phyloP scores from a whole-genome alignment of 92 coral and sea anemone genomes.

The Umimayanthus chanpuru region DNA sequence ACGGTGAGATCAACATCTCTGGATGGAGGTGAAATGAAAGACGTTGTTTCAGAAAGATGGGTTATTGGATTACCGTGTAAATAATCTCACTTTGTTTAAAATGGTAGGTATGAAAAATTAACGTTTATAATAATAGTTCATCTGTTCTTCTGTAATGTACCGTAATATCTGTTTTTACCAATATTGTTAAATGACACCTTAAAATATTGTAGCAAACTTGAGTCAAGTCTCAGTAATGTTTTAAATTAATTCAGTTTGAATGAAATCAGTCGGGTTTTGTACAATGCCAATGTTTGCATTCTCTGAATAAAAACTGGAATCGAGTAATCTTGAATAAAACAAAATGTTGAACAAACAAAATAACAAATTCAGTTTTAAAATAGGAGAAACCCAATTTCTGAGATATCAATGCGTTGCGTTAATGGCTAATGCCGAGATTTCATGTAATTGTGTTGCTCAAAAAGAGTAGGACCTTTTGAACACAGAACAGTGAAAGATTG shows the following conservation, averaged over 20 bases:
- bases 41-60: background rate
- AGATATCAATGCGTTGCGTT: background rate
- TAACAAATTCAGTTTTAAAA: background rate
- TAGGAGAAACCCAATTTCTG: no score
- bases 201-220: background rate
- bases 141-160: background rate
- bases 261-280: background rate
- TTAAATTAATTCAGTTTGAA: background rate
- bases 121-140: background rate
- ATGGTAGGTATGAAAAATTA: constrained; percentile 10
- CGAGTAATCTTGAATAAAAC: no score
- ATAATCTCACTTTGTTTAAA: background rate
- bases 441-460: background rate
- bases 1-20: background rate
- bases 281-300: background rate
- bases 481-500: background rate
- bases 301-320: background rate
- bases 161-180: background rate
- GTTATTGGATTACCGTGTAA: background rate
- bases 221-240: background rate
- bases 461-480: background rate
- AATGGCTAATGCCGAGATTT: no score
- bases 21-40: background rate
- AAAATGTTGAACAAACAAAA: no score
- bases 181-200: background rate